These are phyloP conservation scores for Nyctibius grandis DNA, from an alignment of 2,797 vertebrate species.

Conservation along the genomic window DNA sequence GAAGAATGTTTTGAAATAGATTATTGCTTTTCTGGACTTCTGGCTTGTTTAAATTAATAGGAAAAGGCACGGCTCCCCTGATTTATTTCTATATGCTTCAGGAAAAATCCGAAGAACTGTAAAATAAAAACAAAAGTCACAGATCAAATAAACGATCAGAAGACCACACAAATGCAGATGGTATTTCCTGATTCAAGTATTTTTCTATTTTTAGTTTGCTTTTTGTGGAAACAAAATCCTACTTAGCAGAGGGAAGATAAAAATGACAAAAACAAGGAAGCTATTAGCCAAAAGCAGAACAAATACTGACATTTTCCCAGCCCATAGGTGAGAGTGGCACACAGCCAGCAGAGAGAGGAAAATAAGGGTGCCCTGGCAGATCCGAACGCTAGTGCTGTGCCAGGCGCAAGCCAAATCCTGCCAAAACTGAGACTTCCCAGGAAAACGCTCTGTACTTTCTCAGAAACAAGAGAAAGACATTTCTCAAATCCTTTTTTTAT, in stretches of 20 bases:
- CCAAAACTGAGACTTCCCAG: background rate
- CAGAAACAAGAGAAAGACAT: background rate
- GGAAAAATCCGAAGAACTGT: background rate
- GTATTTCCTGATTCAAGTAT: background rate
- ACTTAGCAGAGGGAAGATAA: background rate
- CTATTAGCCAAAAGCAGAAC: background rate
- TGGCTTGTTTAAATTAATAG: background rate
- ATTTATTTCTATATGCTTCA: background rate
- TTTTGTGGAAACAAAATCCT: background rate
- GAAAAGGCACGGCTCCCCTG: background rate
- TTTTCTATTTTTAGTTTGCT: background rate
- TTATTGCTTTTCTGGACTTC: background rate
- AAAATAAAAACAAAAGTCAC: constrained; percentile 14
- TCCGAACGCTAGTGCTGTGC: background rate
- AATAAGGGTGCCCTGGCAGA: background rate
- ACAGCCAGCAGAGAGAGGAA: background rate
- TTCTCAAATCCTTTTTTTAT: background rate
- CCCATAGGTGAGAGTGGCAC: background rate
- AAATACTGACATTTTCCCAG: background rate
- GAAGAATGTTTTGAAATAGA: background rate
- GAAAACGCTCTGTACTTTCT: background rate
- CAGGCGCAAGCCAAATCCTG: background rate
- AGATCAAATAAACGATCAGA: constrained; percentile 4
- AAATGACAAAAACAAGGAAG: background rate
- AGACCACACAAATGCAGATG: background rate